A percentile compares a stretch with the other conserved stretches of the same genome.
Evolutionary conservation across 2,888 invertebrate genomes (phyloP).

Genomic region (Geotrupes spiniger): DNA sequence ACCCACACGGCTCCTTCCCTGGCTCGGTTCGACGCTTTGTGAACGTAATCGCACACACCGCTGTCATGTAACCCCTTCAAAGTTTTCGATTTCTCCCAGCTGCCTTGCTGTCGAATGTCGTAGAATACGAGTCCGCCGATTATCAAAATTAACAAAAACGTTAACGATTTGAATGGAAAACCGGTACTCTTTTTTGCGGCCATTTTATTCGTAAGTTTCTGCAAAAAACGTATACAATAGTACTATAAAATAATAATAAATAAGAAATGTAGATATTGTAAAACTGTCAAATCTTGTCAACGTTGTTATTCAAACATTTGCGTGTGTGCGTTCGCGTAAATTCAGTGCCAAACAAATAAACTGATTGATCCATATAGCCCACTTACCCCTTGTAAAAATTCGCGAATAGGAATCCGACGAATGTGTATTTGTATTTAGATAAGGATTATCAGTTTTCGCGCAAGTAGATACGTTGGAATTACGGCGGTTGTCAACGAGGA

Average conservation of each 20-base stretch:
- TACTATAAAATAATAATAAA: slow-evolving; percentile 8
- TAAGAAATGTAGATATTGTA: slow-evolving; percentile 6
- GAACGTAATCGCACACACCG: slow-evolving; percentile 63
- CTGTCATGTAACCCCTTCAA: slow-evolving; percentile 63
- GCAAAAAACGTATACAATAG: slow-evolving; percentile 28
- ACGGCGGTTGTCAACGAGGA: not conserved
- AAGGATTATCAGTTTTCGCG: too few species aligned
- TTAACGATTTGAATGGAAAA: slow-evolving; percentile 67
- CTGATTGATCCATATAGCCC: too few species aligned
- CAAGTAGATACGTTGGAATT: too few species aligned
- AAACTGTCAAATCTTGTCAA: slow-evolving; percentile 16
- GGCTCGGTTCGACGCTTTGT: slow-evolving; percentile 61
- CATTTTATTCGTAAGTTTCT: slow-evolving; percentile 53
- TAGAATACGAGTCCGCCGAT: slow-evolving; percentile 62
- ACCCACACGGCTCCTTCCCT: slow-evolving; percentile 61
- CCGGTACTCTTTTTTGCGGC: slow-evolving; percentile 35
- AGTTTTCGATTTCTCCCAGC: slow-evolving; percentile 67
- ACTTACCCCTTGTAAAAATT: slow-evolving; percentile 1
- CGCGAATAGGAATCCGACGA: slow-evolving; percentile 8
- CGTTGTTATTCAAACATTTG: too few species aligned
- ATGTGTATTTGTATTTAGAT: not conserved
- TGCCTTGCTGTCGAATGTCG: slow-evolving; percentile 64
- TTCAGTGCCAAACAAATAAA: slow-evolving; percentile 7
- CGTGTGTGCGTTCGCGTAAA: too few species aligned
- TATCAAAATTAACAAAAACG: slow-evolving; percentile 59